phyloP scores from a whole-genome alignment of 2,888 invertebrate species.

The Nymphalis polychloros region DNA sequence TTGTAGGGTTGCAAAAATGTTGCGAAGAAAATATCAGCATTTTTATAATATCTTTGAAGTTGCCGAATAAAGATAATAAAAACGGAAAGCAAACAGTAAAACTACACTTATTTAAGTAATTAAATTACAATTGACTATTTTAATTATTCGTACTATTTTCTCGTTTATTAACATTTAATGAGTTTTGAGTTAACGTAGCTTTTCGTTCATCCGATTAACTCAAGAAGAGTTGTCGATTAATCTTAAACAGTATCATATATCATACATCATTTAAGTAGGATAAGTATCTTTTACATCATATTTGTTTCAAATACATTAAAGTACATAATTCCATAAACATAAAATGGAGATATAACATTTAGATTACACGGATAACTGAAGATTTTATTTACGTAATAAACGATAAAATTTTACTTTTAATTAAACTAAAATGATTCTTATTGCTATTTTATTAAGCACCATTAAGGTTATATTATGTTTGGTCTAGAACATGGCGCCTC shows the following conservation, averaged over 20 bases:
- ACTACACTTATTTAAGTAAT: no score
- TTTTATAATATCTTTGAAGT: no score
- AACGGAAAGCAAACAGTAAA: no score
- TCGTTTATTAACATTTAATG: no score
- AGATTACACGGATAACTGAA: conserved; percentile 25
- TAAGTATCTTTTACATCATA: conserved; percentile 13
- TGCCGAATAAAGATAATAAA: no score
- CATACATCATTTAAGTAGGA: conserved; percentile 5
- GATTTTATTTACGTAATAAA: conserved; percentile 31
- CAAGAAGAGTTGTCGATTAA: not conserved
- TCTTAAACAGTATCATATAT: not conserved
- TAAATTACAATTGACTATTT: no score
- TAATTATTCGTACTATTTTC: no score
- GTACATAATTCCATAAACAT: conserved; percentile 24
- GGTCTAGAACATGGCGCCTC: conserved; percentile 48
- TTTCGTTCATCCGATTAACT: no score
- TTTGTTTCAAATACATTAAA: conserved; percentile 21
- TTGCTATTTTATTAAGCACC: conserved; percentile 1
- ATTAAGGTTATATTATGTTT: conserved; percentile 32
- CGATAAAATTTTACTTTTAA: conserved; percentile 16
- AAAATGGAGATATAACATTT: conserved; percentile 38
- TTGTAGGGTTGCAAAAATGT: no score
- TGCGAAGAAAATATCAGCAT: no score
- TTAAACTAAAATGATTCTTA: conserved; percentile 21
- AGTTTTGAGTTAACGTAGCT: no score